These are phyloP conservation scores for Peromyscus polionotus DNA, from an alignment of 2,113 vertebrate species.

Conservation along the genomic window DNA sequence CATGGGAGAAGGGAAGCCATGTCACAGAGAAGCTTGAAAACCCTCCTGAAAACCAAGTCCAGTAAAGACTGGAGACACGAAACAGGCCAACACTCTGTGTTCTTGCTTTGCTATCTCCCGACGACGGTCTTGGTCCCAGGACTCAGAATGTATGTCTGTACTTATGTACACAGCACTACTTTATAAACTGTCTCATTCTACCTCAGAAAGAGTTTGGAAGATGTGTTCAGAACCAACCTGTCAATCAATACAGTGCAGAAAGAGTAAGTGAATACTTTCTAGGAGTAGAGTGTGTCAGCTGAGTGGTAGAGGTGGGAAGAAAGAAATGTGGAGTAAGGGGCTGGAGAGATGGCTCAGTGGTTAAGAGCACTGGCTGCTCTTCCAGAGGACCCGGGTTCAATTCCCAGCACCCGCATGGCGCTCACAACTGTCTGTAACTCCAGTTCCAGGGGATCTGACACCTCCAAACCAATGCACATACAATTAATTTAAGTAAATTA, in stretches of 20 bases:
- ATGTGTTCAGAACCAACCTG: neutral
- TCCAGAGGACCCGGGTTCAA: neutral
- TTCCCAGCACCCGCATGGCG: neutral
- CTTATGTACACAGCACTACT: neutral
- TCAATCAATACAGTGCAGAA: constrained; percentile 41
- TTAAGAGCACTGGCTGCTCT: neutral
- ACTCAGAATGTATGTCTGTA: neutral
- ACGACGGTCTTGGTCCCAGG: neutral
- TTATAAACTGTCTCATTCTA: neutral
- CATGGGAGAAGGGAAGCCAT: neutral
- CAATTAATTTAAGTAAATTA: no score
- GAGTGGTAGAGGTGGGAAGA: neutral
- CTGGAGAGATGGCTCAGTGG: neutral
- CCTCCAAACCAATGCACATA: no score
- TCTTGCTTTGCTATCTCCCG: neutral
- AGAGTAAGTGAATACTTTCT: constrained; percentile 17
- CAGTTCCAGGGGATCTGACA: no score
- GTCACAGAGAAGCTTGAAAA: neutral
- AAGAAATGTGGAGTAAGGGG: constrained; percentile 19
- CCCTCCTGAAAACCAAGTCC: constrained; percentile 13
- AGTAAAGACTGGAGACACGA: neutral
- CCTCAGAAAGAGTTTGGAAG: constrained; percentile 32
- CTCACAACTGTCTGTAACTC: neutral
- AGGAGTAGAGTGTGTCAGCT: neutral
- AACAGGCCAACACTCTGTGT: constrained; percentile 16